Evolutionary conservation across 2,797 vertebrate genomes (phyloP).

Genomic region (Oreochromis mossambicus): DNA sequence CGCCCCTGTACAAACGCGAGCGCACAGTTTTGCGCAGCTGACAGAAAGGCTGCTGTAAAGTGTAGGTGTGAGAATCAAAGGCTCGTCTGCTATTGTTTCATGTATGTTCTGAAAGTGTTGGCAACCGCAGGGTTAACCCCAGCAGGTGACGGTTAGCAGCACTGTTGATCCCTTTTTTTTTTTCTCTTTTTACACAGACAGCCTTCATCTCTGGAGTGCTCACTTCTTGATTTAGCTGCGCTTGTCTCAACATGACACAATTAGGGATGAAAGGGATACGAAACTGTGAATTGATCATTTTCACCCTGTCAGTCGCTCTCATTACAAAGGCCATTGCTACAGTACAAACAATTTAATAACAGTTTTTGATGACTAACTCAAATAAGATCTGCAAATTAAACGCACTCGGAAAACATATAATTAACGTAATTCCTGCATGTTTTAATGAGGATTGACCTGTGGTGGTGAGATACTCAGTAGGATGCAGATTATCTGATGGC

Average conservation of each 20-base stretch:
- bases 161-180: slow-evolving; percentile 39
- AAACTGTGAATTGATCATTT: slow-evolving; percentile 42
- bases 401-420: not conserved
- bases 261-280: slow-evolving; percentile 19
- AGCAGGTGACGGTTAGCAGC: slow-evolving; percentile 69
- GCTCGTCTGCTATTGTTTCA: slow-evolving; percentile 66
- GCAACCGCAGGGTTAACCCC: slow-evolving; percentile 63
- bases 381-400: not conserved
- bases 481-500: slow-evolving; percentile 21
- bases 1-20: slow-evolving; percentile 42
- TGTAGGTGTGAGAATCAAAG: slow-evolving; percentile 68
- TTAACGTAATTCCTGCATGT: not conserved
- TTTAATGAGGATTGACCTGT: slow-evolving; percentile 24
- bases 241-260: slow-evolving; percentile 51
- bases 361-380: not conserved
- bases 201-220: slow-evolving; percentile 41
- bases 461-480: not conserved
- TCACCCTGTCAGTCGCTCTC: not conserved
- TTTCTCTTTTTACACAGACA: slow-evolving; percentile 33
- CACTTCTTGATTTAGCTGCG: slow-evolving; percentile 24
- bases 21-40: slow-evolving; percentile 37
- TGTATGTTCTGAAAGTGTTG: slow-evolving; percentile 53
- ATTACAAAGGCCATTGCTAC: not conserved
- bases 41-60: slow-evolving; percentile 58
- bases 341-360: not conserved